phyloP scores from a whole-genome alignment of 35 echinoderm and acorn worm genomes.

The Acanthaster planci region DNA sequence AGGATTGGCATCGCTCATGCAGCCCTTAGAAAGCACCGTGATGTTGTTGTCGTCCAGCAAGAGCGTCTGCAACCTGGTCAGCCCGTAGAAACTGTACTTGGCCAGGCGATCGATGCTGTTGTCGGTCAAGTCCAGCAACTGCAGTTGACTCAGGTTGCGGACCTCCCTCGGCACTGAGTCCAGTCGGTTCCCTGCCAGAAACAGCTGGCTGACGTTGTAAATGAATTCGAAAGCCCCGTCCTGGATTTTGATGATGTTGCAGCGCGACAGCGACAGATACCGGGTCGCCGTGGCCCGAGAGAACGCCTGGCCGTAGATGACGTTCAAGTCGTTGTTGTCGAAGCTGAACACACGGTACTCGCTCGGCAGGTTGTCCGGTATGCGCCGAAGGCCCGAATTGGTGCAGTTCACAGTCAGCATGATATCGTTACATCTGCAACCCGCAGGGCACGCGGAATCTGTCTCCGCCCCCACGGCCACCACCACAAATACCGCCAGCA shows the following conservation, averaged over 20 bases:
- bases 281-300: background rate
- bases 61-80: background rate
- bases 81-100: background rate
- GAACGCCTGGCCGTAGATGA: background rate
- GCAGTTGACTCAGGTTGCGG: slow-evolving; percentile 6
- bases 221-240: background rate
- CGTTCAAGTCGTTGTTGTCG: background rate
- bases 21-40: slow-evolving; percentile 5
- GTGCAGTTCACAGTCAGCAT: slow-evolving; percentile 2
- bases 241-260: slow-evolving; percentile 23
- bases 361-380: background rate
- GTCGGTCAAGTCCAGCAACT: background rate
- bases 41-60: slow-evolving; percentile 12
- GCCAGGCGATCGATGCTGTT: slow-evolving; percentile 17
- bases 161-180: background rate
- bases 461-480: background rate
- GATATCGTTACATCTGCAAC: background rate
- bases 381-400: background rate
- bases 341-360: slow-evolving; percentile 10
- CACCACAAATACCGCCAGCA: background rate
- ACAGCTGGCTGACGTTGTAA: background rate
- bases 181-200: background rate
- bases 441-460: background rate
- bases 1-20: background rate
- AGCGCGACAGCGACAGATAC: background rate